Evolutionary conservation across 2,888 invertebrate genomes (phyloP).

Genomic region (Phalera bucephala): DNA sequence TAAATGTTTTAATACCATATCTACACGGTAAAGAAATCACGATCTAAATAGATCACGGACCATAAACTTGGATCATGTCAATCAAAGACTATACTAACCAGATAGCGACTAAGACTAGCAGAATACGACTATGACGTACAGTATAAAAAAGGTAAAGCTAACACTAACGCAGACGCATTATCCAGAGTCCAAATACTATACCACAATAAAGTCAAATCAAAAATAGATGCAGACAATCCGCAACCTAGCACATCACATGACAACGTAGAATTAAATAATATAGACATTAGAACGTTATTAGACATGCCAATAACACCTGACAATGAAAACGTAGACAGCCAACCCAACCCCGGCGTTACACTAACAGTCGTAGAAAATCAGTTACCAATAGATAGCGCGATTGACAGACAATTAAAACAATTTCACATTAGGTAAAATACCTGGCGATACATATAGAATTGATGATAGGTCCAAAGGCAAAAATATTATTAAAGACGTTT

Average conservation of each 20-base stretch:
- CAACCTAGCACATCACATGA: no score
- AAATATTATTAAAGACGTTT: constrained; percentile 26
- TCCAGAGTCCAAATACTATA: neutral
- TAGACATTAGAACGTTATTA: no score
- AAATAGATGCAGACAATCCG: no score
- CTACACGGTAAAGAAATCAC: constrained; percentile 47
- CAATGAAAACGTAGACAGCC: no score
- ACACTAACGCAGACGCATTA: constrained; percentile 15
- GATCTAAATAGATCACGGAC: constrained; percentile 45
- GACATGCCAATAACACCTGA: no score
- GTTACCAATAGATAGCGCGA: constrained; percentile 6
- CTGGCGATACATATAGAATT: constrained; percentile 16
- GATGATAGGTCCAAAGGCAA: neutral
- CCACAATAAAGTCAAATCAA: neutral
- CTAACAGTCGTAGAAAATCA: no score
- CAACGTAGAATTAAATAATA: no score
- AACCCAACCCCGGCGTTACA: no score
- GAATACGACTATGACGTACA: constrained; percentile 8
- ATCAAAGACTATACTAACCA: constrained; percentile 7
- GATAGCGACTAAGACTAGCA: constrained; percentile 10
- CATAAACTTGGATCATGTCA: constrained; percentile 19
- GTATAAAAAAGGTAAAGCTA: constrained; percentile 10
- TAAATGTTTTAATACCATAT: constrained; percentile 47
- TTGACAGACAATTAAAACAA: constrained; percentile 25
- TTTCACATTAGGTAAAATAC: constrained; percentile 21